These are phyloP conservation scores for Typhlichthys eigenmanni DNA, from an alignment of 2,797 vertebrate genomes.

Conservation along the genomic window DNA sequence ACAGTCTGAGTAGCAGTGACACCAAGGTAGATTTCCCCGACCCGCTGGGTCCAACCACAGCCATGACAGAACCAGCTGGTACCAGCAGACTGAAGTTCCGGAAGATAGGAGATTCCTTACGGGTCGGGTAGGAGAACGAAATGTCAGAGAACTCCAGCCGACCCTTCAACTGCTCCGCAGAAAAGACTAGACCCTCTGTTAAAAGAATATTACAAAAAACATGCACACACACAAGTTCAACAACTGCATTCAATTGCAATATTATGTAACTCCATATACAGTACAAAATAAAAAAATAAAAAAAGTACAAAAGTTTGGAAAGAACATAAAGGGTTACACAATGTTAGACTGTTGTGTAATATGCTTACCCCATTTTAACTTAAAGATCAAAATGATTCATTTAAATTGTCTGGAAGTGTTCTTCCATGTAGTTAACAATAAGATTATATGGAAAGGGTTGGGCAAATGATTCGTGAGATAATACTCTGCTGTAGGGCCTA, in stretches of 20 bases:
- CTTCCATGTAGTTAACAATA: too few relatives aligned
- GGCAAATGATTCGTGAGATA: neutral
- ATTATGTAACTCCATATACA: too few relatives aligned
- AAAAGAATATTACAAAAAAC: conserved; percentile 5
- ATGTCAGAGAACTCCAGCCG: conserved; percentile 85
- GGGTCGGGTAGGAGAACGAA: conserved; percentile 89
- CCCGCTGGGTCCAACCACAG: conserved; percentile 92
- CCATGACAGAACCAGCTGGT: conserved; percentile 89
- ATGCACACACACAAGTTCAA: too few relatives aligned
- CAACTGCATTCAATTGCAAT: too few relatives aligned
- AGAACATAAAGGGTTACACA: too few relatives aligned
- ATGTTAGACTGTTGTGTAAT: too few relatives aligned
- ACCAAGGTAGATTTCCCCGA: conserved; percentile 94
- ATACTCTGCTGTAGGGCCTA: neutral
- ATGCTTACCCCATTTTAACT: too few relatives aligned
- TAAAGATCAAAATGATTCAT: too few relatives aligned
- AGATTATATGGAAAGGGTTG: too few relatives aligned
- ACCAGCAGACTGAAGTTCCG: conserved; percentile 86
- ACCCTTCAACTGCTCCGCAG: conserved; percentile 82
- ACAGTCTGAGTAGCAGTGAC: conserved; percentile 89
- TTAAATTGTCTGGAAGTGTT: too few relatives aligned
- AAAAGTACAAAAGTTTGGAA: too few relatives aligned
- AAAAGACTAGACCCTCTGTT: conserved; percentile 84
- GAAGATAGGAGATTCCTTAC: conserved; percentile 85
- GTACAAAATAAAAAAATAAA: too few relatives aligned